Percentiles rank a stretch among this genome's conserved stretches.
Evolutionary conservation across 2,797 vertebrate genomes (phyloP).

Genomic region (Tiaroga cobitis): DNA sequence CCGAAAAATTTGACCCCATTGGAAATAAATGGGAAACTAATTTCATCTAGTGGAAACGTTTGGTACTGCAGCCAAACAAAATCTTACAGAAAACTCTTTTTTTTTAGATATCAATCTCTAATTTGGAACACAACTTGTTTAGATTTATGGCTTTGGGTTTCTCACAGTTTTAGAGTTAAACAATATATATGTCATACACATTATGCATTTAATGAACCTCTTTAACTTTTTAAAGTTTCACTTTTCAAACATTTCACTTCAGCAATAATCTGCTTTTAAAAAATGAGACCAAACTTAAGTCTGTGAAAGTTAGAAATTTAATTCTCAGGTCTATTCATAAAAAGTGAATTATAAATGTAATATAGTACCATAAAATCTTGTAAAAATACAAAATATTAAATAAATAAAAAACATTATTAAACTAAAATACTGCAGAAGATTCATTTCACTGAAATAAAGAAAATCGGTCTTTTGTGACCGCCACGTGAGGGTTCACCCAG

Average conservation of each 20-base stretch:
- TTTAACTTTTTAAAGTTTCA: background rate
- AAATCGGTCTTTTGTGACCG: background rate
- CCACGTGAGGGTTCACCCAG: background rate
- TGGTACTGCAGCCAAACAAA: background rate
- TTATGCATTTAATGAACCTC: background rate
- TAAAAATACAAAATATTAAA: background rate
- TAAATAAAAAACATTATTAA: background rate
- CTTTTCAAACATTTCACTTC: background rate
- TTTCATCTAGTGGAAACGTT: background rate
- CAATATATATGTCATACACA: background rate
- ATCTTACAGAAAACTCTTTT: background rate
- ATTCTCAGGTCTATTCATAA: background rate
- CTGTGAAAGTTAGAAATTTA: background rate
- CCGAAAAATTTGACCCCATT: no score
- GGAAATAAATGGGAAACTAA: background rate
- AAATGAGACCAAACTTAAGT: background rate
- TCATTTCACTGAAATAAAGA: background rate
- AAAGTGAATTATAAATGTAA: background rate
- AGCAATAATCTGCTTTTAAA: background rate
- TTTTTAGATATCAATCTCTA: background rate
- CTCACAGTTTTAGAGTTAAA: background rate
- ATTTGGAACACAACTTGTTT: no score
- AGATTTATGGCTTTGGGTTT: no score
- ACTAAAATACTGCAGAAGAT: background rate
- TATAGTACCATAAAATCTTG: background rate